Evolutionary conservation across 1,140 invertebrate genomes (phyloP).

Genomic region (Colletes latitarsis): DNA sequence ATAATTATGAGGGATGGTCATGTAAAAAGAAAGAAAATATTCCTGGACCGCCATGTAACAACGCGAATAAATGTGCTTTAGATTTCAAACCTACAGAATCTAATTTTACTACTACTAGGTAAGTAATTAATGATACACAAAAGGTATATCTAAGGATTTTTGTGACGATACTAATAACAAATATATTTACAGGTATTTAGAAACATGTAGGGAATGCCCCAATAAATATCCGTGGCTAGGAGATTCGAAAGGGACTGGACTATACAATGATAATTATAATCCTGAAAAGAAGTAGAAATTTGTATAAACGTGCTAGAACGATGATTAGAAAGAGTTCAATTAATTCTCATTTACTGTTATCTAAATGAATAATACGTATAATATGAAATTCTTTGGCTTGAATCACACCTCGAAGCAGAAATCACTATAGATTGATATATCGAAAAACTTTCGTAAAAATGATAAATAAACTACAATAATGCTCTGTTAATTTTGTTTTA

Average conservation of each 20-base stretch:
- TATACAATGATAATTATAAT: conserved; percentile 90
- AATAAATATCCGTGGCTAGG: conserved; percentile 93
- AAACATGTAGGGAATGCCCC: conserved; percentile 93
- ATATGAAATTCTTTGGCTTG: conserved; percentile 12
- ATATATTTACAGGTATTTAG: conserved; percentile 86
- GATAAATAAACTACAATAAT: not conserved
- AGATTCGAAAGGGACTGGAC: conserved; percentile 91
- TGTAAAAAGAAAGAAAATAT: conserved; percentile 88
- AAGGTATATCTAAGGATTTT: conserved; percentile 7
- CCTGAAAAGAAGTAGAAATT: conserved; percentile 83
- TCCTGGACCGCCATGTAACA: conserved; percentile 88
- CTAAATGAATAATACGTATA: conserved; percentile 34
- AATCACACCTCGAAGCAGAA: not conserved
- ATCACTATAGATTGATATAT: not conserved
- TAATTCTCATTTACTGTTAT: conserved; percentile 50
- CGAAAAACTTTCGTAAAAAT: not conserved
- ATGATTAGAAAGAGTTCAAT: conserved; percentile 45
- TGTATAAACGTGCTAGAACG: conserved; percentile 39
- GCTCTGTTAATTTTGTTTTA: not conserved
- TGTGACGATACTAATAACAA: conserved; percentile 13
- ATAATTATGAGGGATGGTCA: conserved; percentile 90
- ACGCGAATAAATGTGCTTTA: conserved; percentile 92
- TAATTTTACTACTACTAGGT: conserved; percentile 89
- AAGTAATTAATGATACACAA: conserved; percentile 33
- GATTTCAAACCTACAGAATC: conserved; percentile 88